Evolutionary conservation across 2,113 vertebrate genomes (phyloP), one percentile per base, ranked within the genome.

Genomic region (Melospiza melodia): DNA sequence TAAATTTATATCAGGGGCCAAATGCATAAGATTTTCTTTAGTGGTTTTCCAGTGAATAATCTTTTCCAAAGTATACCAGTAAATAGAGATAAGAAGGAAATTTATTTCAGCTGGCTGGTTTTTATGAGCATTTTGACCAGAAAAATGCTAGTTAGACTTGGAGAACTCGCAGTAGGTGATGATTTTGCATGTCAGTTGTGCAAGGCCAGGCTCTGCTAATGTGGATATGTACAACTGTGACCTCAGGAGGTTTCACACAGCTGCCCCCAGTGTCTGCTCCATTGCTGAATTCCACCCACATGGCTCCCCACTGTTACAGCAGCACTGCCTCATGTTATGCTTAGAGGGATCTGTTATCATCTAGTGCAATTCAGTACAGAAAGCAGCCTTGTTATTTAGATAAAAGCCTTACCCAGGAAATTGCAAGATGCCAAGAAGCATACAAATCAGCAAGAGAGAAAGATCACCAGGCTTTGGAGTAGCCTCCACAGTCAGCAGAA

Each of bases 381-480:
- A 89, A 75, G 52, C 74, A 85, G 83, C 77, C 83, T 95, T 95
- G 87, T 61, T 66, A 39, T 16, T 63, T 66, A 92, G 55, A 91
- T 90, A 79, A 67, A 91, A 67, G 31, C 15, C 25, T 67, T 75
- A 48, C 65, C 28, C 68, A 52, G 92, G 79, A 93, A 90, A 76
- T 20, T 28, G 66, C 46, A 83, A 76, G 87, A 71, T 35, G 19
- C 59, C 66, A 80, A 63, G 62, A 75, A 63, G 57, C 62, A 58
- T 76, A 69, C 54, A 88, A 83, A 90, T 89, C 44, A 79, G 15
- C 6, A 41, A 6, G 59, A 59, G 30, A 73, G 55, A 67, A 65
- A 18, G 78, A 81, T 59, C 24, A 28, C 54, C 33, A 28, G 85
- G 62, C 30, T 82, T 93, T 6, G 5, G 59, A 21, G 54, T 33